phyloP scores from a whole-genome alignment of 2,797 vertebrate genomes.

The Lithobates sylvaticus region DNA sequence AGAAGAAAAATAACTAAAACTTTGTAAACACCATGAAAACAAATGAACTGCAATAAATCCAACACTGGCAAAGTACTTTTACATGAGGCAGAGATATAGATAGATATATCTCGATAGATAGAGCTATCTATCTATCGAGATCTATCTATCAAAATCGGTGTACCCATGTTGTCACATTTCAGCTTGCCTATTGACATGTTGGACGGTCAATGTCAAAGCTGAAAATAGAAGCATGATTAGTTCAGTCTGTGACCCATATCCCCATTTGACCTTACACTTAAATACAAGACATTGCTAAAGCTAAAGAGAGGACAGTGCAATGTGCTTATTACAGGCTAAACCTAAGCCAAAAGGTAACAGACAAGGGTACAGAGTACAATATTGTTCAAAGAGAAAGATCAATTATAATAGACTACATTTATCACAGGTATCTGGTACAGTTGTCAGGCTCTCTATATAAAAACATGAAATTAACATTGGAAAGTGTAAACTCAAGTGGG shows the following conservation, averaged over 20 bases:
- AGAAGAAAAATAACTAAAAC: too few relatives aligned
- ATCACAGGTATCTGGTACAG: background rate
- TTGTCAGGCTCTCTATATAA: background rate
- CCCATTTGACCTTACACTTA: slow-evolving; percentile 51
- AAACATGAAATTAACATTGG: too few relatives aligned
- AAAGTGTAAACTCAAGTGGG: too few relatives aligned
- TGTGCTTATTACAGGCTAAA: slow-evolving; percentile 43
- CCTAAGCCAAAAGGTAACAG: slow-evolving; percentile 31
- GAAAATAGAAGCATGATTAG: background rate
- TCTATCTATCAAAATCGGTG: too few relatives aligned
- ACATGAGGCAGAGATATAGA: too few relatives aligned
- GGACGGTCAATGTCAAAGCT: background rate
- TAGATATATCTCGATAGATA: too few relatives aligned
- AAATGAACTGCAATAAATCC: too few relatives aligned
- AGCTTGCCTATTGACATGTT: background rate
- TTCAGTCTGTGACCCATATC: slow-evolving; percentile 27
- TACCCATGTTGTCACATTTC: background rate
- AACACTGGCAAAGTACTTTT: too few relatives aligned
- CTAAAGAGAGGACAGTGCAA: slow-evolving; percentile 20
- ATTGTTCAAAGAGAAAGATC: background rate
- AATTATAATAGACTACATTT: background rate
- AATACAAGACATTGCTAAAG: slow-evolving; percentile 16
- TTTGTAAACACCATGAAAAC: too few relatives aligned
- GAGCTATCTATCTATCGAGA: too few relatives aligned
- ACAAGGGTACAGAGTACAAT: slow-evolving; percentile 37